Evolutionary conservation across 2,888 invertebrate species (phyloP), one percentile per base, ranked within the genome.

Genomic region (Hemicrepidius hirtus): DNA sequence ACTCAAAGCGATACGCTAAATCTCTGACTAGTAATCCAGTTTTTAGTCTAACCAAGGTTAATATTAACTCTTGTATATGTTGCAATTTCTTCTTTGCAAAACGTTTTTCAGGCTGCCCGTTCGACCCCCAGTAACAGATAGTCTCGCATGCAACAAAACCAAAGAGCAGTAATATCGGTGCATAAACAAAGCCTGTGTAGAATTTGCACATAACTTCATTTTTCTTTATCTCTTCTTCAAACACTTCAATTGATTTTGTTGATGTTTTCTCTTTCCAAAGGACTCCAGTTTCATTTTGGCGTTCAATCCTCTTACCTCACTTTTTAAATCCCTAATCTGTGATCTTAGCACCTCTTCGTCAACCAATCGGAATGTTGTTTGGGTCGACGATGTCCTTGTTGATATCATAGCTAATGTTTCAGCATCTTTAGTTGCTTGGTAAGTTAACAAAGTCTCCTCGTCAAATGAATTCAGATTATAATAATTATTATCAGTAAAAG

Each of bases 111-210:
- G 40, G 6, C 3, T 2, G n/a, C 0, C 6, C 40, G n/a, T 3
- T 50, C 4, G 4, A 49, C 20, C 20, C 50, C 50, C 50, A 50
- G 20, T 50, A 50, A 2, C 4, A 1, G 1, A 50, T 5, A 4
- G 18, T 50, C 20, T 50, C 50, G 2, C 2, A 1, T 5, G 53
- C 24, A 3, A 53, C 1, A 12, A 7, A 53, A 32, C 28, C 12
- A 4, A 53, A 53, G 24, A 53, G 13, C 6, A 53, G 13, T 28
- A 53, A 24, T 12, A 53, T 53, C 16, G 24, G 24, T n/a, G 24
- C n/a, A 53, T 13, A 53, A 10, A 53, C 28, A 5, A 53, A 53
- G 13, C 53, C 53, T 28, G 53, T 53, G n/a, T 53, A 53, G n/a
- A 28, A 53, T 28, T 3, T 5, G 10, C 53, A 53, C n/a, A 28